phyloP scores from a whole-genome alignment of 2,888 invertebrate species.

The Linyphia triangularis region DNA sequence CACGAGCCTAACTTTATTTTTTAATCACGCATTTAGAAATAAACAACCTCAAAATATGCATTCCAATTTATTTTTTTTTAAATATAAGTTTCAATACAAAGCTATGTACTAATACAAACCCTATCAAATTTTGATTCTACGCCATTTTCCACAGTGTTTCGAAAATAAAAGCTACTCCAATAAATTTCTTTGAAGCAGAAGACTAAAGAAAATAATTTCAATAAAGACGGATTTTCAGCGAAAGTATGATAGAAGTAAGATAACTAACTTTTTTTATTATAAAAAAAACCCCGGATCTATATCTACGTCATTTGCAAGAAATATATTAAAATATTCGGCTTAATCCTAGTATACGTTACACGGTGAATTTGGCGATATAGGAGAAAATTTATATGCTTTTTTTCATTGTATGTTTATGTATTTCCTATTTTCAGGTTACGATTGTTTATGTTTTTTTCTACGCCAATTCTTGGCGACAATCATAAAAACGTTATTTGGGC shows the following conservation, averaged over 20 bases:
- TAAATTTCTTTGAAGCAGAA: not conserved
- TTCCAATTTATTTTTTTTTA: conserved; percentile 3
- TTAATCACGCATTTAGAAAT: not conserved
- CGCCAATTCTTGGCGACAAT: too few relatives aligned
- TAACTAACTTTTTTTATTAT: too few relatives aligned
- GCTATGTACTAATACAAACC: not conserved
- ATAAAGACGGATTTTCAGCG: not conserved
- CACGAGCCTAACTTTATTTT: not conserved
- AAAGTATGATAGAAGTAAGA: conserved; percentile 37
- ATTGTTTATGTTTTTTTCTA: too few relatives aligned
- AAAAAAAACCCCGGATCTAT: too few relatives aligned
- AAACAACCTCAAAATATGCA: not conserved
- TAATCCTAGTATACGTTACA: too few relatives aligned
- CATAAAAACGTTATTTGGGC: too few relatives aligned
- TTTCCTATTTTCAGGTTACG: too few relatives aligned
- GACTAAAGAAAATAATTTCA: not conserved
- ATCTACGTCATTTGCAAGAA: too few relatives aligned
- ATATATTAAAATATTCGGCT: too few relatives aligned
- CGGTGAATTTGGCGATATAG: too few relatives aligned
- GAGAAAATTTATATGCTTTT: too few relatives aligned
- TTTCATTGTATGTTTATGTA: too few relatives aligned
- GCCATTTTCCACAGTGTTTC: conserved; percentile 4
- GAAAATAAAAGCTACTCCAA: conserved; percentile 12
- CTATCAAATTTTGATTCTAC: conserved; percentile 31
- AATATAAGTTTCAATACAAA: not conserved